Base-by-base conservation (phyloP, 1,140 invertebrate species). In the Aphelenchoides fujianensis region DNA sequence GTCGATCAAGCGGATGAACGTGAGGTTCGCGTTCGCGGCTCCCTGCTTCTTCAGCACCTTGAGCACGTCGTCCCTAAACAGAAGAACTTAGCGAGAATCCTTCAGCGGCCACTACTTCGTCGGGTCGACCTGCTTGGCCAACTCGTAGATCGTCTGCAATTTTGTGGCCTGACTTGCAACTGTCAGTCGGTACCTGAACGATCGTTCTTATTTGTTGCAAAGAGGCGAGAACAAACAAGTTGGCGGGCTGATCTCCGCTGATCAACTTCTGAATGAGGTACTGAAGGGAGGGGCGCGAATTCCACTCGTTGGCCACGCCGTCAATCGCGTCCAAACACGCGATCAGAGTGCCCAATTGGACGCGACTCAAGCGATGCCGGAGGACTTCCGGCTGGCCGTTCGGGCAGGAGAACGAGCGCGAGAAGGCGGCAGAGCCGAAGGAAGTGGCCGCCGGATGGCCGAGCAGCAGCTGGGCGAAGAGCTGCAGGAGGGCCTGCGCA, bases 231-330 rank as follows among this genome's bases (percentile, higher is more conserved):
- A n/a, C 12, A 48, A 48, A 48, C 19, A 72, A 64, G 53, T 74
- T 74, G 2, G 36, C 70, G 3, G 69, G 34, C 28, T 59, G 35
- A 2, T 23, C 55, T 41, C 35, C 27, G 28, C 64, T 27, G 32
- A 64, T 31, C 41, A 72, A 35, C 30, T 72, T 72, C 30, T 73
- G 71, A 16, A 73, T 16, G 1, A 73, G 57, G 23, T 54, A 74
- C 19, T 73, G 73, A 0, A 73, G 54, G 7, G 71, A 71, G 3
- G 71, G 71, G 27, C 71, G 71, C 2, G 16, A 28, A 34, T 73
- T 66, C 16, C 73, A 73, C 41, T 73, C 66, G 28, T 74, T 28
- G 28, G 71, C 62, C 3, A 73, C 71, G 27, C 27, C 19, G 2
- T 31, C 23, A 12, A 53, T 28, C 28, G 62, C 71, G 30, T 73